A percentile compares a stretch with the other conserved stretches of the same genome.
Evolutionary conservation across 2,113 vertebrate genomes (phyloP).

Genomic region (Corythaeola cristata): DNA sequence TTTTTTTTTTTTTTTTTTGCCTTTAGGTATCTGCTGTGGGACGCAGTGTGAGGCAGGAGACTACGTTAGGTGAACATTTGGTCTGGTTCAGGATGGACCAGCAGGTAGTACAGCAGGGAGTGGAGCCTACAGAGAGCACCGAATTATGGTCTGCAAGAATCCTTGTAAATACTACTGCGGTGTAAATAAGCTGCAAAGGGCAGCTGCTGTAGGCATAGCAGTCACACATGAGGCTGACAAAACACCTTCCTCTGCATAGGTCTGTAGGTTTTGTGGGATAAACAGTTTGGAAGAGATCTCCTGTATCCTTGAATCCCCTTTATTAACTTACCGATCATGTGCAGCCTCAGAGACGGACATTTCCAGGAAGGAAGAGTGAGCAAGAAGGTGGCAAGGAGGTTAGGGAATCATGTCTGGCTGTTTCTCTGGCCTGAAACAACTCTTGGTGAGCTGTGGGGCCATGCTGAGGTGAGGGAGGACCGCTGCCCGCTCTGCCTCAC

Average conservation of each 20-base stretch:
- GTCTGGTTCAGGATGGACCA: neutral
- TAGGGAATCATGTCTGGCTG: neutral
- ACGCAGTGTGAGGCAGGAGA: neutral
- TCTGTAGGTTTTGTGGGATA: neutral
- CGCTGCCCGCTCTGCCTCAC: neutral
- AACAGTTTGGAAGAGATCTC: neutral
- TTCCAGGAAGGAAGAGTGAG: neutral
- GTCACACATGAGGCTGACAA: neutral
- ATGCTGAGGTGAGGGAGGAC: neutral
- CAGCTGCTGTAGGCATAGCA: neutral
- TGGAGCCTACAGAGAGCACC: neutral
- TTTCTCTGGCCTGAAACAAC: neutral
- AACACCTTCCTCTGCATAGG: neutral
- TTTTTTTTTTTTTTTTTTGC: neutral
- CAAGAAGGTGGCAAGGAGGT: fast-evolving
- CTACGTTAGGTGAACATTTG: neutral
- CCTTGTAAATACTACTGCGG: neutral
- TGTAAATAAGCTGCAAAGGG: neutral
- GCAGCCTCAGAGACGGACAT: neutral
- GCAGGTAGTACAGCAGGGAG: neutral
- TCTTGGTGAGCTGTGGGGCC: neutral
- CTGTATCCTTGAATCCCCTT: neutral
- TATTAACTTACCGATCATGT: neutral
- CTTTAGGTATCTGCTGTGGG: neutral
- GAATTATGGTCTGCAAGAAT: neutral